These are phyloP conservation scores for Vollenhovia emeryi DNA, from an alignment of 1,140 invertebrate species.

Conservation along the genomic window DNA sequence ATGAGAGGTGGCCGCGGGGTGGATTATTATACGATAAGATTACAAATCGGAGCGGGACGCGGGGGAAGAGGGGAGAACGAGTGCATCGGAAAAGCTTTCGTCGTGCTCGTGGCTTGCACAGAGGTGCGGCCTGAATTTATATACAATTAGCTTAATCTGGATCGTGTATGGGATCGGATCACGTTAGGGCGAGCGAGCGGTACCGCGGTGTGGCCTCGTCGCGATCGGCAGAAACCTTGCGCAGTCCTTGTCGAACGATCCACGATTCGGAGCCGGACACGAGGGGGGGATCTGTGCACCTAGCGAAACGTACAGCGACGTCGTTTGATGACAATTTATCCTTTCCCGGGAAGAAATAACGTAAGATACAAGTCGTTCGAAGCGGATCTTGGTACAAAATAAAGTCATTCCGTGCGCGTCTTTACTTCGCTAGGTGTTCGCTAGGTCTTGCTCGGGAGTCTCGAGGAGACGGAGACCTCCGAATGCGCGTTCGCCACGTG, in stretches of 20 bases:
- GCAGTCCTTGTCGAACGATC: slow-evolving; percentile 6
- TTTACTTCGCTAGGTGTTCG: neutral
- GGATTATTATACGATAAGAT: slow-evolving; percentile 17
- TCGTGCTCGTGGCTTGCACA: neutral
- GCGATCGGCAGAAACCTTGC: slow-evolving; percentile 17
- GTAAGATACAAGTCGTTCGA: neutral
- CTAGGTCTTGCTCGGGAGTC: neutral
- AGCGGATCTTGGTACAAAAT: neutral
- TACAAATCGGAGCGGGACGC: neutral
- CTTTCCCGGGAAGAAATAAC: neutral
- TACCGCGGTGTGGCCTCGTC: slow-evolving; percentile 38
- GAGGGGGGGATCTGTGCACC: neutral
- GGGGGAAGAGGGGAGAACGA: neutral
- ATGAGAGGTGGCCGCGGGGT: neutral
- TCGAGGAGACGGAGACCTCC: neutral
- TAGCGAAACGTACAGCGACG: neutral
- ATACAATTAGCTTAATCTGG: slow-evolving; percentile 51
- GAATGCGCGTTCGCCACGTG: neutral
- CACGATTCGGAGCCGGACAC: neutral
- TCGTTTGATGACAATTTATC: slow-evolving; percentile 23
- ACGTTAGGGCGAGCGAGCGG: slow-evolving; percentile 24
- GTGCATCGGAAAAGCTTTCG: slow-evolving; percentile 19
- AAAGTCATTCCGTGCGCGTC: neutral
- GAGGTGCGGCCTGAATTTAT: slow-evolving; percentile 38
- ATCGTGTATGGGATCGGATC: slow-evolving; percentile 18